phyloP scores from a whole-genome alignment of 2,797 vertebrate genomes.

The Anabas testudineus region DNA sequence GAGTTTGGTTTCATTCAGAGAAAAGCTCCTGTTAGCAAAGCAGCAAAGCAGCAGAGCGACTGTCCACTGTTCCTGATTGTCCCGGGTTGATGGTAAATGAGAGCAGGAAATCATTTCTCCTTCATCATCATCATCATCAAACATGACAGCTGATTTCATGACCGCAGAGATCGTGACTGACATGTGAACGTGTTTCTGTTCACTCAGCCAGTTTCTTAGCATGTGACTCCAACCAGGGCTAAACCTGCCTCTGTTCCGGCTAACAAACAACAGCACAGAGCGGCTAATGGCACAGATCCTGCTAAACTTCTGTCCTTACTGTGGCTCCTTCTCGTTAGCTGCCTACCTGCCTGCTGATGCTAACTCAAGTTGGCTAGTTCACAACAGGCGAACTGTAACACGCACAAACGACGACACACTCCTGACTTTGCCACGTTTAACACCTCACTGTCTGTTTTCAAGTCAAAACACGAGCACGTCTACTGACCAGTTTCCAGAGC shows the following conservation, averaged over 20 bases:
- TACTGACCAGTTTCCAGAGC: slow-evolving; percentile 95
- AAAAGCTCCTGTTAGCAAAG: neutral
- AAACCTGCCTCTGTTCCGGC: neutral
- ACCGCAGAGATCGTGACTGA: slow-evolving; percentile 26
- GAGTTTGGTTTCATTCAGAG: neutral
- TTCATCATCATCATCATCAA: too few species aligned
- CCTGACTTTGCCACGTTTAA: neutral
- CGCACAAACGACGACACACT: too few species aligned
- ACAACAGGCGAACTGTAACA: neutral
- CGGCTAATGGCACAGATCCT: neutral
- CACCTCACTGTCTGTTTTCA: neutral
- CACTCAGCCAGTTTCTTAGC: neutral
- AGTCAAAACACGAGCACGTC: neutral
- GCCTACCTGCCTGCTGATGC: slow-evolving; percentile 25
- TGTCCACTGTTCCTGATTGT: too few species aligned
- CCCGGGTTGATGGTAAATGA: neutral
- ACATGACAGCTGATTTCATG: slow-evolving; percentile 18
- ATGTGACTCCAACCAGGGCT: neutral
- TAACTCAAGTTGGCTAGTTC: slow-evolving; percentile 38
- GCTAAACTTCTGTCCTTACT: neutral
- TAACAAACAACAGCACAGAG: neutral
- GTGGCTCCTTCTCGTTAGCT: slow-evolving; percentile 34
- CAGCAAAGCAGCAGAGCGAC: too few species aligned
- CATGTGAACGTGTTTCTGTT: slow-evolving; percentile 17
- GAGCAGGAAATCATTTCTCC: neutral